These are phyloP conservation scores for Gymnarchus niloticus DNA, from an alignment of 2,113 vertebrate species.

Conservation along the genomic window DNA sequence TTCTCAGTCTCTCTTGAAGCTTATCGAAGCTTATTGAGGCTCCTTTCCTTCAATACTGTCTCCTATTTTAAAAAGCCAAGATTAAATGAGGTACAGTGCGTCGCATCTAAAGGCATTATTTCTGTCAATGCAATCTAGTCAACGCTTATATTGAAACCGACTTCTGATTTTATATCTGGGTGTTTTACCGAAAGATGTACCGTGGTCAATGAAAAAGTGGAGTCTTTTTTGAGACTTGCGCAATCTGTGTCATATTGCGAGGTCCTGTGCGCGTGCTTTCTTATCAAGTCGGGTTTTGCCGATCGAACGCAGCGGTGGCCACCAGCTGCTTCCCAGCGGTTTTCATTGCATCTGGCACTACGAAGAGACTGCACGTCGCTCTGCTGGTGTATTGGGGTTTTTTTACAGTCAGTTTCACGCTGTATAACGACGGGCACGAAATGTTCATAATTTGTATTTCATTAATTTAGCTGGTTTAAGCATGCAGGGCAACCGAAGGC, in stretches of 20 bases:
- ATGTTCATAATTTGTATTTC: not conserved
- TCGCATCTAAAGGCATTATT: not conserved
- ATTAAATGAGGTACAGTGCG: not conserved
- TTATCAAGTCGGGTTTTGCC: too few species aligned
- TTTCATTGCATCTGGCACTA: not conserved
- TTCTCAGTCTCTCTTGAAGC: not conserved
- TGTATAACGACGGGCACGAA: too few species aligned
- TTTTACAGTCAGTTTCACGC: too few species aligned
- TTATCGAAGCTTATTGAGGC: not conserved
- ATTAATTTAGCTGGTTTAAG: not conserved
- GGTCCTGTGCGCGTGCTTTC: not conserved
- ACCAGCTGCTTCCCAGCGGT: not conserved
- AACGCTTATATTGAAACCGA: not conserved
- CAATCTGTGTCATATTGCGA: not conserved
- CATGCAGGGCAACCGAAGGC: not conserved
- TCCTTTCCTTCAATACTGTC: not conserved
- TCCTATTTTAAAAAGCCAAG: not conserved
- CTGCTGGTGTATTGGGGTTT: not conserved
- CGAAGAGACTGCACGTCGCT: not conserved
- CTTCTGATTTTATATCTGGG: not conserved
- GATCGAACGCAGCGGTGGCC: not conserved
- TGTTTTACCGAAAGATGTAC: not conserved
- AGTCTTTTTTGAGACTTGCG: not conserved
- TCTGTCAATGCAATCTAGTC: not conserved
- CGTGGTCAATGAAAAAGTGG: not conserved